Conservation (phyloP, 2,113 vertebrate species). For the Opisthocomus hoazin region DNA sequence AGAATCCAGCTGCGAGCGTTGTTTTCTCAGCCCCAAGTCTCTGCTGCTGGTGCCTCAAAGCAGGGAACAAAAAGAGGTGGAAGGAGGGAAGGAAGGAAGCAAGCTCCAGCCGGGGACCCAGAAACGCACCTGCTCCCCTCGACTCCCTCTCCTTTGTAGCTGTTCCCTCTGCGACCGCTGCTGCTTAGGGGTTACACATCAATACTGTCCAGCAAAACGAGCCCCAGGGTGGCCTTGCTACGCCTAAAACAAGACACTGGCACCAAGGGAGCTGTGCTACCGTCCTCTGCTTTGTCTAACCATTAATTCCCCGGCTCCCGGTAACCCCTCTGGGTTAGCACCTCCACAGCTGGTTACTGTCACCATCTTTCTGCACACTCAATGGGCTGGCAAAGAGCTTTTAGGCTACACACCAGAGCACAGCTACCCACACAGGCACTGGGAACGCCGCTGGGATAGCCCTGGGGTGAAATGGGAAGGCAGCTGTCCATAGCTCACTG, state of each 20-base stretch:
- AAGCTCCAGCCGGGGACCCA: not conserved
- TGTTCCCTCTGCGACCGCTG: not conserved
- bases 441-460: not conserved
- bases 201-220: accelerated
- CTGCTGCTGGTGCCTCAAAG: not conserved
- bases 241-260: not conserved
- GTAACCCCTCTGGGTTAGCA: not conserved
- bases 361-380: accelerated
- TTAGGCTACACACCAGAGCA: accelerated
- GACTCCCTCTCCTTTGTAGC: too few species aligned
- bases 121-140: not conserved
- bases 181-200: not conserved
- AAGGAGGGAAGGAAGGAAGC: not conserved
- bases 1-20: not conserved
- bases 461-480: not conserved
- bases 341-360: not conserved
- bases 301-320: accelerated
- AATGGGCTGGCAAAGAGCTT: not conserved
- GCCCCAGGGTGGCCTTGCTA: not conserved
- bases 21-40: not conserved
- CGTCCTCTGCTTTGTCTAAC: not conserved
- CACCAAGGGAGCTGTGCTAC: not conserved
- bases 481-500: not conserved
- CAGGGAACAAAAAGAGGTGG: not conserved
- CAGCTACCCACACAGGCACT: accelerated